Evolutionary conservation across 2,797 vertebrate genomes (phyloP).

Genomic region (Aldrovandia affinis): DNA sequence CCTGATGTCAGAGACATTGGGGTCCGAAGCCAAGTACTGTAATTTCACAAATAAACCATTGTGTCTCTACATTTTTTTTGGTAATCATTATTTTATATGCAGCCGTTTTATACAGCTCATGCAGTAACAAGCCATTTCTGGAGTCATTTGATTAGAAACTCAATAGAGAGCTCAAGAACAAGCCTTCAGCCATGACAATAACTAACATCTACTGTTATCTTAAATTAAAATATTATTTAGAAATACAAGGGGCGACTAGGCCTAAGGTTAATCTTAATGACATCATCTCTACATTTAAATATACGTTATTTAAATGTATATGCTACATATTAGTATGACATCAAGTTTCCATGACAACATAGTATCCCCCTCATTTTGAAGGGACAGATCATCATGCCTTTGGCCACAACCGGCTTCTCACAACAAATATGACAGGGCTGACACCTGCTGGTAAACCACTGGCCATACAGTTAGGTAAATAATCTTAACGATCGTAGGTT

Average conservation of each 20-base stretch:
- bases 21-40: too few species aligned
- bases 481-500: neutral
- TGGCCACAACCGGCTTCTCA: neutral
- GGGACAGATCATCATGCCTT: neutral
- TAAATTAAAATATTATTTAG: neutral
- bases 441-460: neutral
- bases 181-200: too few species aligned
- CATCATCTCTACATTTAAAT: neutral
- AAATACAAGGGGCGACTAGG: neutral
- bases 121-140: too few species aligned
- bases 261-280: neutral
- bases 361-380: neutral
- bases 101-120: neutral
- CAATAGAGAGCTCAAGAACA: too few species aligned
- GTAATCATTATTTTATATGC: neutral
- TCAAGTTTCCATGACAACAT: constrained; percentile 3
- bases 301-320: neutral
- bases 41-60: too few species aligned
- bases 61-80: too few species aligned
- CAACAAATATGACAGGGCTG: neutral
- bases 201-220: neutral
- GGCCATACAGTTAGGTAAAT: neutral
- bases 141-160: too few species aligned
- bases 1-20: too few species aligned
- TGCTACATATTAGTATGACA: neutral